phyloP scores from a whole-genome alignment of 2,113 vertebrate genomes.

The Planiliza haematocheilus region DNA sequence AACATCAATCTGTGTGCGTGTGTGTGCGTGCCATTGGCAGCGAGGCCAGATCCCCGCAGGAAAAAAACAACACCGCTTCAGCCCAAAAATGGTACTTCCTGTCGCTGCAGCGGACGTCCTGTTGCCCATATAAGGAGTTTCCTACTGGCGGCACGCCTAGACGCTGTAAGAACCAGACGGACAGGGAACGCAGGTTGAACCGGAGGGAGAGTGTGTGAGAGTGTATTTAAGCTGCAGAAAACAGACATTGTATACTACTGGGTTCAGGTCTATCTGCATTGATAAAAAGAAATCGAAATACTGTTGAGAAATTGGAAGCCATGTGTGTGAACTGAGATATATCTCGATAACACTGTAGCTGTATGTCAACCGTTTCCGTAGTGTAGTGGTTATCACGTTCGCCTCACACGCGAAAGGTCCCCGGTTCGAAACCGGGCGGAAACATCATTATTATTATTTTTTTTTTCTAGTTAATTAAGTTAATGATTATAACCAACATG shows the following conservation, averaged over 20 bases:
- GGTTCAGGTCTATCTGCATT: too few relatives aligned
- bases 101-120: constrained; percentile 60
- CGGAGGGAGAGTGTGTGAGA: neutral
- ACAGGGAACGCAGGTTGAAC: constrained; percentile 37
- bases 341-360: too few relatives aligned
- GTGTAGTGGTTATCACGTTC: constrained; percentile 97
- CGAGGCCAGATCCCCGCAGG: constrained; percentile 23
- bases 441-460: too few relatives aligned
- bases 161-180: constrained; percentile 8
- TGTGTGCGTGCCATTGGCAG: constrained; percentile 21
- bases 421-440: constrained; percentile 93
- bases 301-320: too few relatives aligned
- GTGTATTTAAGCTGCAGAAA: neutral
- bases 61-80: constrained; percentile 27
- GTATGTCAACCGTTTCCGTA: too few relatives aligned
- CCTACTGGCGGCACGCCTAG: constrained; percentile 50
- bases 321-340: too few relatives aligned
- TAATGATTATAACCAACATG: too few relatives aligned
- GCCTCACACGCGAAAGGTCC: constrained; percentile 95
- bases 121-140: constrained; percentile 66
- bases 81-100: constrained; percentile 76
- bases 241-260: too few relatives aligned
- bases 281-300: too few relatives aligned
- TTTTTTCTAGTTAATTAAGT: too few relatives aligned
- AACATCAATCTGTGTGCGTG: neutral